Base-by-base conservation (phyloP, 2,797 vertebrate species). In the Falco rusticolus region DNA sequence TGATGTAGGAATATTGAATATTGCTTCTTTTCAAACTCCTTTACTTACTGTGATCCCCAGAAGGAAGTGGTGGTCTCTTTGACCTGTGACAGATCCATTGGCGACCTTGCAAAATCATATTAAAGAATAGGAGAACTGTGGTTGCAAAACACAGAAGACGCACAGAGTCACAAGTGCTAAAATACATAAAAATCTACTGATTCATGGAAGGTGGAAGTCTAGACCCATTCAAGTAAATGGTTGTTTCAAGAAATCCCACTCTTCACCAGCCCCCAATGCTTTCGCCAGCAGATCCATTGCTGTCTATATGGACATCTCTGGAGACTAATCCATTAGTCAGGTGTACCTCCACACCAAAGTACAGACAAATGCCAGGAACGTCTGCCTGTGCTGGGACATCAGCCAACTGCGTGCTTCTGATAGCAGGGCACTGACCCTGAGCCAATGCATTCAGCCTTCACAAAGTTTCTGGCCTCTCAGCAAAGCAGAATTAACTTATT, bases 1-100 rank as follows among this genome's bases (percentile, higher is more conserved):
- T 59, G 51, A 72, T 66, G 34, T n/a, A 76, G n/a, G 33, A 79
- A 79, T 89, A 77, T 34, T 76, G 48, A 94, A 56, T 64, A 80
- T 34, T 39, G 9, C 22, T 80, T 77, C 20, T 89, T 87, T 83
- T 26, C 57, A 71, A 61, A 24, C 75, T 90, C n/a, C n/a, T 74
- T 88, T 69, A 16, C 45, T 83, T 74, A 64, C 8, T 13, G 4
- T 47, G 20, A 16, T 77, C 87, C 41, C 70, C 26, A 54, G 71
- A 87, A 64, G 31, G 34, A 87, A 74, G 18, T 16, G 56, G 19
- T 34, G 22, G 2, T 68, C 3, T 57, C 29, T 77, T 70, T 89
- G 37, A 79, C 51, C 43, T 65, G 71, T 66, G 22, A 43, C 17
- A 93, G 33, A 34, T 41, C 28, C 31, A 63, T 9, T 37, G 39